Percentiles rank a stretch among this genome's conserved stretches.
Conservation (phyloP, 2,797 vertebrate genomes). For the Bradypus variegatus region DNA sequence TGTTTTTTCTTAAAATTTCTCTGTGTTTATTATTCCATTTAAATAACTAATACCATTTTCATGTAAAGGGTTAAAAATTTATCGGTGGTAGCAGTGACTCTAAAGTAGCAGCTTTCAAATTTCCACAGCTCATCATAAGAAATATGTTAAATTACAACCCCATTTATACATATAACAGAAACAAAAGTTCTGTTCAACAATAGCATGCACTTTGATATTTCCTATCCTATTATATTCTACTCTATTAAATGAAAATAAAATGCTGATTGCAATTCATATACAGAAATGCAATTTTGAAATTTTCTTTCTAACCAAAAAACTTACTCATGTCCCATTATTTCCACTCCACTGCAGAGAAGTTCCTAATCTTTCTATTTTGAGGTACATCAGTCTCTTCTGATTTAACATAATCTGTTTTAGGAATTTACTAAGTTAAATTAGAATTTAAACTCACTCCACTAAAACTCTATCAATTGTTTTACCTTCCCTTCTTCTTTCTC, state of each 20-base stretch:
- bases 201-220: background rate
- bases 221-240: too few relatives aligned
- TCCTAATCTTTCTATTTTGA: background rate
- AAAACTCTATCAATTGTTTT: background rate
- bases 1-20: background rate
- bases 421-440: background rate
- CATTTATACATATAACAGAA: background rate
- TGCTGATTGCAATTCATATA: background rate
- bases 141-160: background rate
- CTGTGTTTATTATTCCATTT: background rate
- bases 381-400: background rate
- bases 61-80: background rate
- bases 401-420: background rate
- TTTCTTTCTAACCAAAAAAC: too few relatives aligned
- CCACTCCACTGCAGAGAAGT: background rate
- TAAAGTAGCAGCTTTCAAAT: background rate
- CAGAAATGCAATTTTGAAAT: background rate
- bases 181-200: background rate
- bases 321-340: background rate
- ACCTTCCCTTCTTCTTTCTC: background rate
- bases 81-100: background rate
- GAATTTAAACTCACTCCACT: background rate
- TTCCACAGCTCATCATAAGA: background rate
- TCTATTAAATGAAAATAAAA: background rate
- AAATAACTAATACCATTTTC: background rate